phyloP scores from a whole-genome alignment of 1,140 invertebrate species.

The Tribolium castaneum region DNA sequence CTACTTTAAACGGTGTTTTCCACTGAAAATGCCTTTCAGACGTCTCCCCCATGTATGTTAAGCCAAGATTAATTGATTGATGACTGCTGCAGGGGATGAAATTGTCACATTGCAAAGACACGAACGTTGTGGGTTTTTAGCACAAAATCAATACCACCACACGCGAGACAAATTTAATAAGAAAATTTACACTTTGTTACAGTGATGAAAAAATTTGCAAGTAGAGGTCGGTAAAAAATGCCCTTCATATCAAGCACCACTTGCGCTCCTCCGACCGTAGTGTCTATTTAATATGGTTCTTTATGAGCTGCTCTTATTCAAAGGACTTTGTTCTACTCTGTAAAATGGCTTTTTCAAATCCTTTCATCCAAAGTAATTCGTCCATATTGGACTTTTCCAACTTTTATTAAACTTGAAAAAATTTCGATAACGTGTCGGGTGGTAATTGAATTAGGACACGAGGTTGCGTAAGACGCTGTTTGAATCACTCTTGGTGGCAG shows the following conservation, averaged over 20 bases:
- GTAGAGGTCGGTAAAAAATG: background rate
- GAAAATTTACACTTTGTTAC: background rate
- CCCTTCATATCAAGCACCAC: conserved; percentile 1
- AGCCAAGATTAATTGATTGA: conserved; percentile 44
- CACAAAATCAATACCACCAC: conserved; percentile 1
- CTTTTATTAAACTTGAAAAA: background rate
- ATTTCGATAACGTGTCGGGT: background rate
- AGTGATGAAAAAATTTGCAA: background rate
- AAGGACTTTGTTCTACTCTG: conserved; percentile 11
- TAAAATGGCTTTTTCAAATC: background rate
- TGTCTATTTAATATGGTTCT: conserved; percentile 13
- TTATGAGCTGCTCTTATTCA: conserved; percentile 9
- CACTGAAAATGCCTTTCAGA: conserved; percentile 36
- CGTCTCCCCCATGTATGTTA: conserved; percentile 38
- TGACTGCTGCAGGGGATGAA: conserved; percentile 36
- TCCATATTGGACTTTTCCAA: background rate
- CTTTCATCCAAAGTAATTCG: background rate
- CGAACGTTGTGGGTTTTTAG: conserved; percentile 17
- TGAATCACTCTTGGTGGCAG: background rate
- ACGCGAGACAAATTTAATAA: background rate
- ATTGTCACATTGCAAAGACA: conserved; percentile 38
- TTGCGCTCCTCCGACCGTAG: background rate
- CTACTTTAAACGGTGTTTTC: conserved; percentile 39
- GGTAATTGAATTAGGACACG: background rate
- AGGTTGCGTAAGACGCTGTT: background rate